Evolutionary conservation across 2,888 invertebrate genomes (phyloP), one percentile per base, ranked within the genome.

Genomic region (Hirudinaria manillensis): DNA sequence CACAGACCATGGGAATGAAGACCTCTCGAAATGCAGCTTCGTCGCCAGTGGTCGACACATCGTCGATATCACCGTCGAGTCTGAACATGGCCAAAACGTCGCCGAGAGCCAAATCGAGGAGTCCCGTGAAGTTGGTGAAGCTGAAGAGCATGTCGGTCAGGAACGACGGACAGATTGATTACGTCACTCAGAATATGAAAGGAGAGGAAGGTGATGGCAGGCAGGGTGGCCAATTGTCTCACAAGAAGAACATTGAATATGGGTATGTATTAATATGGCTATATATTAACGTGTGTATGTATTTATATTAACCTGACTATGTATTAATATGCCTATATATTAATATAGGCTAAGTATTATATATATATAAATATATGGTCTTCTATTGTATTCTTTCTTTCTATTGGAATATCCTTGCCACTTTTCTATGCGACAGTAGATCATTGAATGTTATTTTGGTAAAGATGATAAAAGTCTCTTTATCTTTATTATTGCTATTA

Each of bases 191-290:
- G 21, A 36, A 29, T 19, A 34, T 32, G 67, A 67, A 29, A 32
- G 38, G 45, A n/a, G 70, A 45, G 16, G 34, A 45, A 19, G 45
- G 34, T 2, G 34, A 70, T 45, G 70, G 70, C 13, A 38, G 45
- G 10, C 29, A 4, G 24, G 36, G 36, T 16, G 32, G 19, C 10
- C 73, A 73, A 21, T 1, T 65, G 61, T n/a, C 61, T 51, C 36
- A 73, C 55, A 73, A 73, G 73, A 73, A 73, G 65, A 73, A 34
- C n/a, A 73, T 73, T 27, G 73, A 73, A 34, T 56, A 38, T 73
- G 73, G 73, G 73, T 73, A 21, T 24, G 73, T 34, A 1, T 13
- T 34, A 13, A 34, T 53, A 21, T 21, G 13, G 53, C 21, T n/a
- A n/a, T n/a, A n/a, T n/a, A n/a, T n/a, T n/a, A n/a, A n/a, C n/a